Evolutionary conservation across 2,888 invertebrate species (phyloP), one percentile per base, ranked within the genome.

Genomic region (Lithophane leautieri): DNA sequence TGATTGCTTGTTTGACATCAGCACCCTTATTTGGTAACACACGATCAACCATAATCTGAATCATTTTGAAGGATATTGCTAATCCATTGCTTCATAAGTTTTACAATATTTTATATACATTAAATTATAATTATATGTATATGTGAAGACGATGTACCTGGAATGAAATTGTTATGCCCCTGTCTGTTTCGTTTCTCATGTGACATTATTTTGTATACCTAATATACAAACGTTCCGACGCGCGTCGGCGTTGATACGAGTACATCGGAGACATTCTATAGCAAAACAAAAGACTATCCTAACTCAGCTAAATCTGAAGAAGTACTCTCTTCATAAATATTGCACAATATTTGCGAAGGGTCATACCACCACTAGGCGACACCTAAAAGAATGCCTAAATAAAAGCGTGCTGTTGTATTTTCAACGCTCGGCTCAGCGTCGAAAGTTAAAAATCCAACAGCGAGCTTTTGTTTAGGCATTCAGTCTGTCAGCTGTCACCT

Each of bases 401-500:
- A 52, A 22, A 52, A 52, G 22, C 52, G 11, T 0, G 22, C n/a
- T n/a, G n/a, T 56, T 56, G 25, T 0, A 25, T 25, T 56, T 25
- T n/a, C 6, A 14, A 25, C 56, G 7, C 56, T 56, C 54, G n/a
- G 56, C 25, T 56, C n/a, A 54, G 56, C 56, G 56, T 16, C 8
- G 25, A 58, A 58, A 58, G 25, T 58, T 28, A 1, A 16, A 28
- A 58, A 8, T 28, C 25, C 25, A 16, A 28, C 8, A 8, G 58
- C 28, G 2, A 28, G 58, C 25, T 25, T 56, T 25, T 7, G 25
- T 56, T 56, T 56, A 56, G 56, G 25, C 7, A 56, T 56, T 56
- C 56, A 56, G 42, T 4, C 16, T 58, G 50, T 76, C 82, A 62
- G 34, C 82, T 58, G 68, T 63, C 75, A 34, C 3, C 42, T 22